Base-by-base conservation (phyloP, 2,113 vertebrate species). In the Plotosus lineatus region DNA sequence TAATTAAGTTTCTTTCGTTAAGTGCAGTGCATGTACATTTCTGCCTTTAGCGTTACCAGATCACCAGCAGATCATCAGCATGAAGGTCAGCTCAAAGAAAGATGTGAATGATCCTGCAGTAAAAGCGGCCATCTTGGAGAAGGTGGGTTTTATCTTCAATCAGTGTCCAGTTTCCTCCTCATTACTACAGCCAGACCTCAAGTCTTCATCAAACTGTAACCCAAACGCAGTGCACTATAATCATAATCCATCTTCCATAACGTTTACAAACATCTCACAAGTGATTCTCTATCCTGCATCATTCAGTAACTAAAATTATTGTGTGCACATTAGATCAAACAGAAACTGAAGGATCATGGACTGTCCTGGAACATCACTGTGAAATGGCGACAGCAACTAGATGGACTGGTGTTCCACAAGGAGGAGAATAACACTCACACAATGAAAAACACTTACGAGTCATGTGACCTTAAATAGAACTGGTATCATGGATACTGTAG, bases 131-230 rank as follows among this genome's bases (percentile, higher is more conserved):
- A 31, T 73, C 53, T 44, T 78, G 40, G 28, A 82, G 36, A 36
- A 61, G 75, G 76, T 83, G 60, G 26, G 74, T 44, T 14, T 60
- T 2, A 73, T 33, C 31, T 17, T 48, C 21, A n/a, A n/a, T n/a
- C n/a, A n/a, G n/a, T n/a, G n/a, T n/a, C n/a, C n/a, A n/a, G n/a
- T n/a, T n/a, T n/a, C n/a, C n/a, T n/a, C n/a, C n/a, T n/a, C n/a
- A n/a, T n/a, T n/a, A n/a, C n/a, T n/a, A n/a, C n/a, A n/a, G n/a
- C n/a, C n/a, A n/a, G n/a, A n/a, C n/a, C n/a, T n/a, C n/a, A n/a
- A n/a, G n/a, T n/a, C n/a, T n/a, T n/a, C n/a, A n/a, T n/a, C n/a
- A n/a, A n/a, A n/a, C n/a, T n/a, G n/a, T n/a, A n/a, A n/a, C n/a
- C n/a, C n/a, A n/a, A n/a, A n/a, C n/a, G n/a, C n/a, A n/a, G n/a